Base-by-base conservation (phyloP, 2,113 vertebrate genomes). In the Hippolais icterina region DNA sequence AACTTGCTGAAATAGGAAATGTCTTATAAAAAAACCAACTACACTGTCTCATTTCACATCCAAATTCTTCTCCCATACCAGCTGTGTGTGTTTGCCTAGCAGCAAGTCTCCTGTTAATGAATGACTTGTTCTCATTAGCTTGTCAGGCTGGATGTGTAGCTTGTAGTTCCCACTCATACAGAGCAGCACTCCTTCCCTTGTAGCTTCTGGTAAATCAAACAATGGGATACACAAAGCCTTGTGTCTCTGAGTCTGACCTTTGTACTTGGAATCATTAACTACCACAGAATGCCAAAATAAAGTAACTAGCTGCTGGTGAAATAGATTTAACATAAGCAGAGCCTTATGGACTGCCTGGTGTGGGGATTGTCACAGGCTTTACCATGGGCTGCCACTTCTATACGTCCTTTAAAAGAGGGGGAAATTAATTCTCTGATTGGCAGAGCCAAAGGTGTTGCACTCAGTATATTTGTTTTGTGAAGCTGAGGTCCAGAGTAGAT, bases 71-170 rank as follows among this genome's bases (percentile, higher is more conserved):
- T 94, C 76, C 92, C 44, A 24, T 88, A 86, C 82, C 95, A 96
- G 95, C 90, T 97, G 90, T 81, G 92, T 92, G 85, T 95, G 90
- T 95, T 97, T 96, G 92, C 93, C 79, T 93, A 96, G 94, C 92
- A 97, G 93, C 94, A 93, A 96, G 92, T 90, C 93, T 94, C 74
- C 90, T 94, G 94, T 95, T 97, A 96, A 97, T 96, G 93, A 96
- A 90, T 95, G 90, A 95, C 92, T 96, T 86, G 85, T 80, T 96
- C 95, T 94, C 72, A 90, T 93, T 93, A 90, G 68, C 79, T 92
- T 92, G 87, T 91, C 90, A 83, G 90, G 75, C 94, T 95, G 90
- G 92, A 50, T 85, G 57, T 49, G 82, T 86, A 86, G 93, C 52
- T 76, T 37, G 42, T 50, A 88, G 90, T 60, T 96, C 56, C 68